These are phyloP conservation scores for Periophthalmodon schlosseri DNA, from an alignment of 2,113 vertebrate genomes.

Conservation along the genomic window DNA sequence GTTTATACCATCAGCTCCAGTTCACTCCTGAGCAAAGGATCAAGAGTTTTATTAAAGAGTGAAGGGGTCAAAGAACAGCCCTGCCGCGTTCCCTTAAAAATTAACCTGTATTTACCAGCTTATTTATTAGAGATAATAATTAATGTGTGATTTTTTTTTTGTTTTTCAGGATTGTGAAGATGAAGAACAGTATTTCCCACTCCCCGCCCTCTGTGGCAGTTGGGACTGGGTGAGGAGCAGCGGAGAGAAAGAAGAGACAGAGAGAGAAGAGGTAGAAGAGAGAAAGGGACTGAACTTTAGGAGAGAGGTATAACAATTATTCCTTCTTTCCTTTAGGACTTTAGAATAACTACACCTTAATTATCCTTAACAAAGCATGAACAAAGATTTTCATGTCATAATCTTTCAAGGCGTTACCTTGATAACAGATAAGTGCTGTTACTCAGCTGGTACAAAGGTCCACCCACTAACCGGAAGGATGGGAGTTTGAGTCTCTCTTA, in stretches of 20 bases:
- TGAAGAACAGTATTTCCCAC: conserved; percentile 70
- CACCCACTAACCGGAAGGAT: no score
- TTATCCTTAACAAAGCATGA: no score
- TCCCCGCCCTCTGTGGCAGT: conserved; percentile 74
- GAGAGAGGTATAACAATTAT: background rate
- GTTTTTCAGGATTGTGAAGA: conserved; percentile 68
- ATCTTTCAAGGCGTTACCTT: no score
- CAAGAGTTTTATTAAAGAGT: background rate
- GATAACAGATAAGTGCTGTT: no score
- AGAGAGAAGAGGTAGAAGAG: background rate
- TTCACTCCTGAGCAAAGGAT: background rate
- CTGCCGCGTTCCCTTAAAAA: background rate
- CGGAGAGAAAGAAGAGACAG: conserved; percentile 16
- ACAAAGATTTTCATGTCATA: no score
- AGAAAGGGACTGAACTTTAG: background rate
- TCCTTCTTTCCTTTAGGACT: background rate
- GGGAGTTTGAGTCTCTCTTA: no score
- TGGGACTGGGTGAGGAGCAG: conserved; percentile 79
- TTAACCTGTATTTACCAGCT: background rate
- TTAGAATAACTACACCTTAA: no score
- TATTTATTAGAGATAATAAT: background rate
- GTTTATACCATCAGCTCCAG: background rate
- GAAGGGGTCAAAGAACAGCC: background rate
- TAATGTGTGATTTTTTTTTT: conserved; percentile 5
- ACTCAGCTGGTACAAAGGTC: no score